Evolutionary conservation across 2,113 vertebrate species (phyloP).

Genomic region (Chionis minor): DNA sequence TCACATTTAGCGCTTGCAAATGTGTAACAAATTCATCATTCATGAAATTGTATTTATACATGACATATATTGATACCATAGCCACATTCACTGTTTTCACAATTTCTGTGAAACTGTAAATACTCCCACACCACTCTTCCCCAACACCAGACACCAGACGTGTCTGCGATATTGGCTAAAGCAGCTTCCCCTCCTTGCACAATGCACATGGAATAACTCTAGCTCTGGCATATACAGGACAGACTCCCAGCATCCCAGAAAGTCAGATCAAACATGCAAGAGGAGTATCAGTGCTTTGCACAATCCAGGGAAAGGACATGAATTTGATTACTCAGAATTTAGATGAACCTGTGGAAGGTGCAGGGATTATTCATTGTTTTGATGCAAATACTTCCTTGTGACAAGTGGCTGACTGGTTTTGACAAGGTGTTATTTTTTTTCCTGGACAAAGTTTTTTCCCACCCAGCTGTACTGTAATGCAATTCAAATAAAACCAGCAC

Average conservation of each 20-base stretch:
- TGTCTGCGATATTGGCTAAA: background rate
- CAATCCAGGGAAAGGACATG: background rate
- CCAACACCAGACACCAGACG: fast-evolving
- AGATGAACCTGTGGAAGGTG: background rate
- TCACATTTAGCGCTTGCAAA: background rate
- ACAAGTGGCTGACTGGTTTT: background rate
- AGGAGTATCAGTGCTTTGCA: background rate
- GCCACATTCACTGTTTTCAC: background rate
- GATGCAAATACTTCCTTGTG: background rate
- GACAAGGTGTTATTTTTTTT: background rate
- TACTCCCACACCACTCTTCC: background rate
- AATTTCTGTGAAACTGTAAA: background rate
- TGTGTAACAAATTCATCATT: background rate
- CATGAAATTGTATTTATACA: background rate
- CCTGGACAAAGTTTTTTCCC: background rate
- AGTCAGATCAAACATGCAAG: background rate
- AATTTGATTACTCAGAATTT: background rate
- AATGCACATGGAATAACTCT: background rate
- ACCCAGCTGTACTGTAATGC: background rate
- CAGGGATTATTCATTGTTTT: background rate
- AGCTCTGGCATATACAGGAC: background rate
- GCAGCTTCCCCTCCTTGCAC: background rate
- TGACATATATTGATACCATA: background rate
- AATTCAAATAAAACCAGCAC: background rate
- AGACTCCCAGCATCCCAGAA: background rate